Evolutionary conservation across 2,797 vertebrate species (phyloP).

Genomic region (Odontamblyopus lacepedii): DNA sequence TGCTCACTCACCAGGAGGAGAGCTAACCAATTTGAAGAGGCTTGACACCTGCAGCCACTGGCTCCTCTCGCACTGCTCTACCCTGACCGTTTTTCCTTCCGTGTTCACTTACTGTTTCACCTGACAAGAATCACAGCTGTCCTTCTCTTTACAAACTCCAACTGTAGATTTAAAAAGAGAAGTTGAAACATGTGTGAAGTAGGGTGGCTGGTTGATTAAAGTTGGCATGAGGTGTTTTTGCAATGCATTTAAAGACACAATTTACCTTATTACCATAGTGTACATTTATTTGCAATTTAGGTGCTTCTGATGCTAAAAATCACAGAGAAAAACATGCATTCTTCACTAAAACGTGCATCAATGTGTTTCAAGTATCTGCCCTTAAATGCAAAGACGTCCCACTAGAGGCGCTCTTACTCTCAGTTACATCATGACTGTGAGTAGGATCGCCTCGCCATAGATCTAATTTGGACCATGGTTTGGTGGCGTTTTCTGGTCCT

Average conservation of each 20-base stretch:
- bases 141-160: background rate
- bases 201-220: background rate
- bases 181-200: background rate
- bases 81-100: slow-evolving; percentile 17
- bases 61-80: slow-evolving; percentile 11
- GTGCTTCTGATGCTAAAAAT: too few species aligned
- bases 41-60: slow-evolving; percentile 59
- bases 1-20: slow-evolving; percentile 43
- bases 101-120: slow-evolving; percentile 32
- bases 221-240: background rate
- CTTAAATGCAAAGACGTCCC: too few species aligned
- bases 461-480: too few species aligned
- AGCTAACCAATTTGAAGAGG: slow-evolving; percentile 67
- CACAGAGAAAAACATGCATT: too few species aligned
- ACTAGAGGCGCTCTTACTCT: too few species aligned
- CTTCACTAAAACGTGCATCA: too few species aligned
- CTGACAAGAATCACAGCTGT: slow-evolving; percentile 55
- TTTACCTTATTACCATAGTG: too few species aligned
- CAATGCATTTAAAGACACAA: background rate
- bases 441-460: too few species aligned
- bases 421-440: too few species aligned
- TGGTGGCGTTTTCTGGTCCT: too few species aligned
- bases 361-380: too few species aligned
- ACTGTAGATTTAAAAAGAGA: background rate
- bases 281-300: too few species aligned